These are phyloP conservation scores for Malurus cyaneus DNA, from an alignment of 2,113 vertebrate species.

Conservation along the genomic window DNA sequence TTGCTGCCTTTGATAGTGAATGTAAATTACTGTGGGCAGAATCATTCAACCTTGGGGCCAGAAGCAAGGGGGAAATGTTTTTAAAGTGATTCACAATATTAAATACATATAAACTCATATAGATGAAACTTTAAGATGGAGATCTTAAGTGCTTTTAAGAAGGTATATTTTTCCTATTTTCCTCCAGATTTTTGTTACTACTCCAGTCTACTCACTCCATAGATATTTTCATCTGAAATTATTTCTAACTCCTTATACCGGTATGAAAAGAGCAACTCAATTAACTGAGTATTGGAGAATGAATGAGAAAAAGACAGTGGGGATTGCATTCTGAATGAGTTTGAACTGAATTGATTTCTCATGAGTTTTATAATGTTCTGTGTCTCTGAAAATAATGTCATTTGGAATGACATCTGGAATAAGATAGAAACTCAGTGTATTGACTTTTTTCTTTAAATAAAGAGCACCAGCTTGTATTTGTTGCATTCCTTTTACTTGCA, in stretches of 20 bases:
- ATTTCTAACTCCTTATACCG: neutral
- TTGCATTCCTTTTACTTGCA: neutral
- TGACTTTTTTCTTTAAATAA: rapidly evolving
- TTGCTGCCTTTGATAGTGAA: neutral
- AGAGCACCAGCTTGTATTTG: neutral
- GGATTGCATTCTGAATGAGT: neutral
- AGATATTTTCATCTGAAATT: neutral
- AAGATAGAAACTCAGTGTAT: neutral
- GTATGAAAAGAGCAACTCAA: neutral
- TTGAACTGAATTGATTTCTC: neutral
- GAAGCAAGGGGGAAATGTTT: neutral
- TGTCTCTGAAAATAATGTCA: neutral
- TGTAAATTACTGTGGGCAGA: neutral
- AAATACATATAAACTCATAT: neutral
- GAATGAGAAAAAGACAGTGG: neutral
- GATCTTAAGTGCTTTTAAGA: neutral
- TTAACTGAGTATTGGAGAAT: neutral
- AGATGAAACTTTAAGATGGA: neutral
- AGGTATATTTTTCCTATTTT: neutral
- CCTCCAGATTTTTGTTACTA: neutral
- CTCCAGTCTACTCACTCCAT: neutral
- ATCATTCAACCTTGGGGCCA: neutral
- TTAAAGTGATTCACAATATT: neutral
- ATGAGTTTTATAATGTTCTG: neutral
- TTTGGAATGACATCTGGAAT: neutral